Evolutionary conservation across 1,140 invertebrate species (phyloP).

Genomic region (Caenorhabditis briggsae): DNA sequence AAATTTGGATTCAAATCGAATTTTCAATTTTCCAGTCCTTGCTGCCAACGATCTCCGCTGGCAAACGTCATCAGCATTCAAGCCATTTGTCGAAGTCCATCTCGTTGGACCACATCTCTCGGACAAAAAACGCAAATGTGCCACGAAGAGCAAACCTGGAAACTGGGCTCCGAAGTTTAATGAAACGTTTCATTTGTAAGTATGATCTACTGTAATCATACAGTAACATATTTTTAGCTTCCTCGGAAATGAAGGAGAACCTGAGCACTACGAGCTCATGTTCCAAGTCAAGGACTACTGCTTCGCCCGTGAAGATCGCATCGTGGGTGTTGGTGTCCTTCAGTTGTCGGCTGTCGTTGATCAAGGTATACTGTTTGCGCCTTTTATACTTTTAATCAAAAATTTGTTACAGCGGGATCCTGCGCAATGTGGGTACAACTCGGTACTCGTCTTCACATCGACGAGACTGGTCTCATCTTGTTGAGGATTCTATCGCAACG

Average conservation of each 20-base stretch:
- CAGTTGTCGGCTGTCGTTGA: constrained; percentile 95
- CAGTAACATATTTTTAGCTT: constrained; percentile 82
- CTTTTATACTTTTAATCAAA: not conserved
- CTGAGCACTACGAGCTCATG: constrained; percentile 95
- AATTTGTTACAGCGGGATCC: constrained; percentile 82
- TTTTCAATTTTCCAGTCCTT: constrained; percentile 84
- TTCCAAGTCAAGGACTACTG: constrained; percentile 99
- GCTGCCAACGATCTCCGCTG: constrained; percentile 98
- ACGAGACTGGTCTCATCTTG: constrained; percentile 99
- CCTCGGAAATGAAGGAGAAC: constrained; percentile 95
- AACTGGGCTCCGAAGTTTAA: constrained; percentile 99
- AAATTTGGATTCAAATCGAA: too few relatives aligned
- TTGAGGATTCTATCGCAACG: constrained; percentile 95
- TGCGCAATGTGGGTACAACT: constrained; percentile 94
- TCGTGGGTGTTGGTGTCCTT: constrained; percentile 96
- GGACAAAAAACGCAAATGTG: constrained; percentile 96
- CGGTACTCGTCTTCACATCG: constrained; percentile 95
- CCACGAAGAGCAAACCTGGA: constrained; percentile 97
- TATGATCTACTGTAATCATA: constrained; percentile 75
- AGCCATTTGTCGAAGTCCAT: constrained; percentile 98
- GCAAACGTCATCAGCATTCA: constrained; percentile 89
- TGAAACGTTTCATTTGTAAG: constrained; percentile 99
- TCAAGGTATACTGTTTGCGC: constrained; percentile 79
- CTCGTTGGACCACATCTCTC: constrained; percentile 96
- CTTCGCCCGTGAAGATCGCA: constrained; percentile 93